phyloP scores from a whole-genome alignment of 2,113 vertebrate genomes.

The Labrus mixtus region DNA sequence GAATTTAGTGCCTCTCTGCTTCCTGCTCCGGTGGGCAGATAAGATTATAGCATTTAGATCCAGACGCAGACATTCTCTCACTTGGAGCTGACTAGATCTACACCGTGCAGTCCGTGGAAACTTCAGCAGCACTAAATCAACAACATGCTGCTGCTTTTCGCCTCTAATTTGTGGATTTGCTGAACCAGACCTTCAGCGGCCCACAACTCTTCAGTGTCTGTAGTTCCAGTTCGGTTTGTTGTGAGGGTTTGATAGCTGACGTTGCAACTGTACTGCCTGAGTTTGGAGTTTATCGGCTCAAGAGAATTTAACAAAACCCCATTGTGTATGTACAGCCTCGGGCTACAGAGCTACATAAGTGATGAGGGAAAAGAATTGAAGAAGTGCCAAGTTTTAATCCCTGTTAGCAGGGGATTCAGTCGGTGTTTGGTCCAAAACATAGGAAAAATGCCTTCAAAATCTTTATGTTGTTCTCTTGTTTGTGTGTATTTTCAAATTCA shows the following conservation, averaged over 20 bases:
- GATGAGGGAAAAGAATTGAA: slow-evolving; percentile 16
- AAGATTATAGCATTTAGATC: slow-evolving; percentile 73
- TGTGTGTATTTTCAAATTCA: too few relatives aligned
- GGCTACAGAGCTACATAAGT: slow-evolving; percentile 12
- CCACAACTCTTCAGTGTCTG: not conserved
- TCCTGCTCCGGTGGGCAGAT: slow-evolving; percentile 69
- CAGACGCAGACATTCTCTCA: slow-evolving; percentile 62
- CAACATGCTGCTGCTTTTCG: slow-evolving; percentile 36
- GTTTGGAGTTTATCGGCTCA: not conserved
- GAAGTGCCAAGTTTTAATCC: not conserved
- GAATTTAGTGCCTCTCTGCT: slow-evolving; percentile 62
- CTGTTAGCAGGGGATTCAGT: slow-evolving; percentile 2
- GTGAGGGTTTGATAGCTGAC: not conserved
- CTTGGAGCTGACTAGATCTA: slow-evolving; percentile 43
- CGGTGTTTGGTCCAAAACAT: not conserved
- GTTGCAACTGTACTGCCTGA: slow-evolving; percentile 1
- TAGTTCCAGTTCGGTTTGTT: not conserved
- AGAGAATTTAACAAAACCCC: slow-evolving; percentile 7
- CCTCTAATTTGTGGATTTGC: slow-evolving; percentile 33
- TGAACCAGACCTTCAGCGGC: slow-evolving; percentile 28
- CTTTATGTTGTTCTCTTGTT: too few relatives aligned
- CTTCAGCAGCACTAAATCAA: slow-evolving; percentile 39
- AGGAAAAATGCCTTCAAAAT: not conserved
- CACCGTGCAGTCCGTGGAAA: slow-evolving; percentile 36
- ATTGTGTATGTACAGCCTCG: slow-evolving; percentile 22